Conservation (phyloP, 2,888 invertebrate species). For the Drepana falcataria region DNA sequence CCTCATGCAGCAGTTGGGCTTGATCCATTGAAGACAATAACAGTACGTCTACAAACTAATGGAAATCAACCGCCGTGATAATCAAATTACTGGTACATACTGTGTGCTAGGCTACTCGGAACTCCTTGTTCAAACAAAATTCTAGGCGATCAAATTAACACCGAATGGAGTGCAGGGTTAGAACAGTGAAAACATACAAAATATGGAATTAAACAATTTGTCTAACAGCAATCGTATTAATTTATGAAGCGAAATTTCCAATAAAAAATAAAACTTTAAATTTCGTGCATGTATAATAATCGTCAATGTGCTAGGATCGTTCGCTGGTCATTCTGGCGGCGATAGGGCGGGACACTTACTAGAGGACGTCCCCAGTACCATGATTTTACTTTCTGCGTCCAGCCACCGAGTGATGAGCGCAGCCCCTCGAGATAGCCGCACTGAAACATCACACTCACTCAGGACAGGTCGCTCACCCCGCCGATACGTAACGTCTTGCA, state of each 20-base stretch:
- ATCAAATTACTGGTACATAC: constrained; percentile 35
- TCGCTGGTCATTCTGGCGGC: constrained; percentile 63
- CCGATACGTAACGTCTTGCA: constrained; percentile 21
- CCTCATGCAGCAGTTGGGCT: constrained; percentile 64
- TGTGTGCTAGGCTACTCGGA: constrained; percentile 48
- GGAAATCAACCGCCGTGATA: constrained; percentile 44
- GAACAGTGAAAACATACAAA: constrained; percentile 64
- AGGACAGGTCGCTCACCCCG: constrained; percentile 44
- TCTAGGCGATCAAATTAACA: constrained; percentile 54
- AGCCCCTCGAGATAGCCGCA: constrained; percentile 95
- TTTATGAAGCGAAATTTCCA: constrained; percentile 67
- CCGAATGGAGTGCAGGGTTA: constrained; percentile 70
- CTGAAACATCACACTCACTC: constrained; percentile 84
- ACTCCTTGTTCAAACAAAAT: constrained; percentile 42
- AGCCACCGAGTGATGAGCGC: constrained; percentile 96
- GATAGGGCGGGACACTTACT: constrained; percentile 86
- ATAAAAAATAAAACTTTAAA: constrained; percentile 45
- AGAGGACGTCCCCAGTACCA: constrained; percentile 98
- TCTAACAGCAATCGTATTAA: constrained; percentile 69
- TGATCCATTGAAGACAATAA: constrained; percentile 54
- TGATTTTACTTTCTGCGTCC: constrained; percentile 97
- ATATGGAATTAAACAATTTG: constrained; percentile 32
- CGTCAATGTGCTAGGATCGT: constrained; percentile 73
- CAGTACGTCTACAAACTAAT: constrained; percentile 66
- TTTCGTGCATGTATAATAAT: constrained; percentile 73